A percentile compares a stretch with the other conserved stretches of the same genome.
These are phyloP conservation scores for Dinoponera quadriceps DNA, from an alignment of 1,140 invertebrate species.

Conservation along the genomic window DNA sequence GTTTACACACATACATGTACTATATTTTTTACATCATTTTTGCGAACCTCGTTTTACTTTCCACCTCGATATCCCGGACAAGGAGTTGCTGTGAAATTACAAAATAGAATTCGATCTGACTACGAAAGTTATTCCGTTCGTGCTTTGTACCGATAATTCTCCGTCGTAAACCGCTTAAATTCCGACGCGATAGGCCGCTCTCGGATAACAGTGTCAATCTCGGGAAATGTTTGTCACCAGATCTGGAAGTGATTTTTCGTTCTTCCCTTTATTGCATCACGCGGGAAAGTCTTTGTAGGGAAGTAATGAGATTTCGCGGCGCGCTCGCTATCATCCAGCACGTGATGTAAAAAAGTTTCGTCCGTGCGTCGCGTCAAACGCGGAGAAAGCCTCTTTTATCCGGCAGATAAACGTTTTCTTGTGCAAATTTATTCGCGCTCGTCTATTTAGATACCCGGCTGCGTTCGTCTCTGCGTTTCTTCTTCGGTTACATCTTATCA, in stretches of 20 bases:
- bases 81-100: neutral
- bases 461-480: neutral
- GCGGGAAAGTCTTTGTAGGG: constrained; percentile 21
- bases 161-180: constrained; percentile 38
- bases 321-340: constrained; percentile 7
- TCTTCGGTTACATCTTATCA: neutral
- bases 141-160: neutral
- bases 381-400: constrained; percentile 16
- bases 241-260: constrained; percentile 25
- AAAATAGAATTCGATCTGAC: constrained; percentile 19
- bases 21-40: neutral
- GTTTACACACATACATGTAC: too few species aligned
- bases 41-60: neutral
- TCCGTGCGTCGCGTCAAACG: constrained; percentile 5
- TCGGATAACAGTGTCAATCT: constrained; percentile 28
- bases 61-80: neutral
- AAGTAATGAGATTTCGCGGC: constrained; percentile 36
- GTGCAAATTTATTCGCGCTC: constrained; percentile 37
- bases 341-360: constrained; percentile 31
- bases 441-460: neutral
- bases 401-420: constrained; percentile 37
- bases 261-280: neutral
- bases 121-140: neutral
- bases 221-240: constrained; percentile 24
- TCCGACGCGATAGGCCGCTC: neutral